Evolutionary conservation across 1,140 invertebrate species (phyloP), one percentile per base, ranked within the genome.

Genomic region (Drosophila santomea): DNA sequence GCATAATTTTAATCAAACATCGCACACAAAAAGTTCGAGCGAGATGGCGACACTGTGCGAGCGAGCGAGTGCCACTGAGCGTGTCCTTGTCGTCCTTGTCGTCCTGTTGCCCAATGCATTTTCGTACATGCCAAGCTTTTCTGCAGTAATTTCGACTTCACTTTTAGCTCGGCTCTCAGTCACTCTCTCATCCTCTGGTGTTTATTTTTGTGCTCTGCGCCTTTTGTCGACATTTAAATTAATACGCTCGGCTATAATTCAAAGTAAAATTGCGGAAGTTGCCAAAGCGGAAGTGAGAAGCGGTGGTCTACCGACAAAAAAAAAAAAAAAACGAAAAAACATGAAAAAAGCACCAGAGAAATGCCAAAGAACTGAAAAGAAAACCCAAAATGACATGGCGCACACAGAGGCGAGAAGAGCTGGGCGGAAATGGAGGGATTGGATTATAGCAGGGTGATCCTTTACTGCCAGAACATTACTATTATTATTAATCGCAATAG

Each of bases 201-300:
- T 89, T 84, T 89, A 78, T 78, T 88, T 84, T 80, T 85, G 67
- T 71, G 67, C 74, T 88, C 59, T 80, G 80, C 55, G 84, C 76
- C 68, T 88, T 76, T 88, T 89, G 84, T 78, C 80, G 84, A 89
- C 84, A 89, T 89, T 89, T 89, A 89, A 89, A 89, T 89, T 89
- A 89, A 89, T 89, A 89, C 84, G 84, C 84, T 89, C 83, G 77
- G 84, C 84, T 89, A 89, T 89, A 90, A 89, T 90, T 89, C 84
- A 89, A 89, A 89, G 85, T 89, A 89, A 89, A 89, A 89, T 89
- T 89, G 84, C 84, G 84, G 84, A 89, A 89, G 84, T 89, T 89
- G 85, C 84, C 84, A 89, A 89, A 89, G 85, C 84, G 84, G 84
- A 90, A 90, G 85, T 90, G 86, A 90, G 86, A 88, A 88, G 84